Base-by-base conservation (phyloP, 2,113 vertebrate species). In the Erpornis zantholeuca region DNA sequence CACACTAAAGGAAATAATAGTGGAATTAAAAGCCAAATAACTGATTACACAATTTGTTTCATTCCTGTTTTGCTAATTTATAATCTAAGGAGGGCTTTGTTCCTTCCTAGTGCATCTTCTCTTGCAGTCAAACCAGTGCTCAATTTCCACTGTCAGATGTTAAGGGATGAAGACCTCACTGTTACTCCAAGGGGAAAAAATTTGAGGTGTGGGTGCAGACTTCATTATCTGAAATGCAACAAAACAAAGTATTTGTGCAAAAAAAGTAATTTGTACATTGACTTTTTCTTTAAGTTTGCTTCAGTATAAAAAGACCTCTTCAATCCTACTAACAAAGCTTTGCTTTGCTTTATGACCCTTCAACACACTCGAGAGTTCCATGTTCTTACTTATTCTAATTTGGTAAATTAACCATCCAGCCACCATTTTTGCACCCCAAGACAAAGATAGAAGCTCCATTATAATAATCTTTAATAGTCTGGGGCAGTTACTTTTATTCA, bases 281-380 rank as follows among this genome's bases (percentile, higher is more conserved):
- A 86, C 38, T 85, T 96, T 94, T 95, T 79, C 93, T 94, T 95
- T 82, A 95, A 91, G 84, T 96, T 88, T 96, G 93, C 96, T 93
- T 91, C 95, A 93, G 91, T 83, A 97, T 83, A 92, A 97, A 96
- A 96, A 90, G 64, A 21, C 23, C 52, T 84, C 85, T 92, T 83
- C 69, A 84, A 78, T 88, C 80, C 80, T 89, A 86, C 52, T 78
- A 90, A 86, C 82, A 88, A 95, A 93, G 52, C 69, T 94, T 88
- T 77, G 60, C 36, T 88, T 70, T 75, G 20, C 80, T 86, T 91
- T 66, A 86, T 31, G 60, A 68, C 75, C 72, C 68, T 83, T 86
- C 72, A 92, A 70, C n/a, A 81, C 53, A 57, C 82, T 68, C 25
- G 4, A 73, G 50, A 92, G 56, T 88, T 90, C 56, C 44, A 47